These are phyloP conservation scores for Siniperca scherzeri DNA, from an alignment of 2,797 vertebrate species.

Conservation along the genomic window DNA sequence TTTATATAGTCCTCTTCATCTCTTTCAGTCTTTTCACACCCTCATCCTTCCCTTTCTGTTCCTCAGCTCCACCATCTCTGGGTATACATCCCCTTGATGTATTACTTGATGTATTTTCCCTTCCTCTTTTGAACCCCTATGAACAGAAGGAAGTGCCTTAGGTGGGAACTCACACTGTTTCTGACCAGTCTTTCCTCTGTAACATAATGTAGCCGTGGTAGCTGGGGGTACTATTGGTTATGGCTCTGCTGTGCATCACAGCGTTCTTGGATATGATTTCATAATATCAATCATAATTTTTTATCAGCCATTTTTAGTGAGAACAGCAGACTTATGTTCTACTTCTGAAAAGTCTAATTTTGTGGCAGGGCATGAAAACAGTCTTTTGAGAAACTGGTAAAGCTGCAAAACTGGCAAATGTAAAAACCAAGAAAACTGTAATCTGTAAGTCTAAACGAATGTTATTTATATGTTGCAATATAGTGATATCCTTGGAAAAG, in stretches of 20 bases:
- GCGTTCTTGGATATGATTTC: not conserved
- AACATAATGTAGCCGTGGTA: conserved; percentile 12
- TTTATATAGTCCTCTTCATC: conserved; percentile 80
- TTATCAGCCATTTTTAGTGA: not conserved
- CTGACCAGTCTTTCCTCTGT: conserved; percentile 26
- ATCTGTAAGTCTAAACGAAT: conserved; percentile 9
- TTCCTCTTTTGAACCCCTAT: conserved; percentile 57
- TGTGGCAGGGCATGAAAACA: not conserved
- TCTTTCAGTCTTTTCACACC: conserved; percentile 62
- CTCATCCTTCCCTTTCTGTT: conserved; percentile 53
- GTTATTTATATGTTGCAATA: conserved; percentile 21
- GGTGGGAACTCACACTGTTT: conserved; percentile 48
- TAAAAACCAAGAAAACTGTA: conserved; percentile 3
- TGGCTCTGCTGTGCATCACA: not conserved
- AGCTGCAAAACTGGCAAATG: conserved; percentile 1
- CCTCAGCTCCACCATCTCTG: conserved; percentile 50
- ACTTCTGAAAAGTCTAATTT: conserved; percentile 10
- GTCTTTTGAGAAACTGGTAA: conserved; percentile 3
- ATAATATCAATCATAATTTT: no score
- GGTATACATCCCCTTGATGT: conserved; percentile 65
- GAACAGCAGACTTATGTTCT: not conserved
- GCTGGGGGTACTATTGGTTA: not conserved
- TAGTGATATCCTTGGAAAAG: conserved; percentile 24
- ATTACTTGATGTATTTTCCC: conserved; percentile 57
- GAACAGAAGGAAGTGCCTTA: conserved; percentile 46